Evolutionary conservation across 2,888 invertebrate species (phyloP), one percentile per base, ranked within the genome.

Genomic region (Mimachlamys varia): DNA sequence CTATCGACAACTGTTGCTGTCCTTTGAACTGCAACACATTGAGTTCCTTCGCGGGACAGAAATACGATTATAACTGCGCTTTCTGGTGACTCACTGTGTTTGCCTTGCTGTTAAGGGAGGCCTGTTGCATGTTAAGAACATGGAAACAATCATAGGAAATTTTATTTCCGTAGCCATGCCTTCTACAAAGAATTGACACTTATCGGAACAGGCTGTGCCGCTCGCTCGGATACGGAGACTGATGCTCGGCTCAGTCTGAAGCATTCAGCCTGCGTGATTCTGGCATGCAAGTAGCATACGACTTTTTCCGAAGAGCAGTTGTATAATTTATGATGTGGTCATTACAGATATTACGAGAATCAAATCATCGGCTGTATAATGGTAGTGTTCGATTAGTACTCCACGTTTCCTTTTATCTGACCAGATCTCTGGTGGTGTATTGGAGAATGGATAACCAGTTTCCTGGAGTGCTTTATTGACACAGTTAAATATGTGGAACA

Each of bases 261-360:
- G 76, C 33, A n/a, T 58, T 58, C 58, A 58, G 58, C 53, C 53
- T 5, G 44, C 44, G 44, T 53, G 76, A 27, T 76, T 27, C 76
- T 76, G 76, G 76, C 76, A 33, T 76, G 76, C 76, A 76, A 0
- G 76, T 33, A 27, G 33, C 76, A 76, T 76, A 33, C 33, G 76
- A 15, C 76, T 76, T 76, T 53, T 76, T 76, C n/a, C n/a, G 76
- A 76, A 76, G 76, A 76, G 76, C 1, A 76, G 76, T 76, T 76
- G 76, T 76, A 76, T 76, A 76, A 76, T 76, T 76, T 76, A 76
- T 76, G 76, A 76, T 76, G 76, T 76, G 76, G 76, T 76, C 76
- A 76, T 76, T 76, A 10, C 27, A 33, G 27, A 22, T 27, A 76
- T 76, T 76, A 76, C 33, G 76, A 76, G 76, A 76, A 76, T 76